A percentile compares a stretch with the other conserved stretches of the same genome.
These are phyloP conservation scores for Choreutis nemorana DNA, from an alignment of 2,888 invertebrate genomes.

Conservation along the genomic window DNA sequence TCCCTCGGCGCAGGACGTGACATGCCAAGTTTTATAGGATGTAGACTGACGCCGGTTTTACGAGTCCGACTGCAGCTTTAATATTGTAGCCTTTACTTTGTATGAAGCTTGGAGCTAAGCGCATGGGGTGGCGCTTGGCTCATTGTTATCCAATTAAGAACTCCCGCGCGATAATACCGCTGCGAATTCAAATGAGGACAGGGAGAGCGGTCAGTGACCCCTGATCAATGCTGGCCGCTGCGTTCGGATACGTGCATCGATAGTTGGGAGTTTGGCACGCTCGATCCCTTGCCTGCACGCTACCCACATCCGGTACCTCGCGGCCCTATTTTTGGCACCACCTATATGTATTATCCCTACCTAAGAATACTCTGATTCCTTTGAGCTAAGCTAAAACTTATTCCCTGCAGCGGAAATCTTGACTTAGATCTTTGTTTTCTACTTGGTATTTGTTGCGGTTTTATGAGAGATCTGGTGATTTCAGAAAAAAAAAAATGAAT, in stretches of 20 bases:
- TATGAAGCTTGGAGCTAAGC: constrained; percentile 10
- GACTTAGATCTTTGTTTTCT: no score
- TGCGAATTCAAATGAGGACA: constrained; percentile 63
- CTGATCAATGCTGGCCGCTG: constrained; percentile 58
- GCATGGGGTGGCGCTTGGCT: constrained; percentile 44
- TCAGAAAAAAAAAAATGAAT: no score
- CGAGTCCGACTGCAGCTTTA: no score
- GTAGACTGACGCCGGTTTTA: no score
- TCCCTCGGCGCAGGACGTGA: constrained; percentile 23
- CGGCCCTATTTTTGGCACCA: no score
- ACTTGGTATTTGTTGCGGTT: no score
- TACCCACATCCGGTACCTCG: constrained; percentile 2
- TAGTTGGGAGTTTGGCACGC: not conserved
- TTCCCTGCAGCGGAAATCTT: no score
- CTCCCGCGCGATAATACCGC: constrained; percentile 61
- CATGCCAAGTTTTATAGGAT: constrained; percentile 25
- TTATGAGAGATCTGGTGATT: no score
- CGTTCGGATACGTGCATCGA: constrained; percentile 20
- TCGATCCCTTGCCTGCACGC: no score
- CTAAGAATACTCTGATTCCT: constrained; percentile 1
- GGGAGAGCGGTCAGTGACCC: constrained; percentile 62
- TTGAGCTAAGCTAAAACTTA: no score
- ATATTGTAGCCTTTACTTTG: no score
- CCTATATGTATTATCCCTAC: constrained; percentile 1
- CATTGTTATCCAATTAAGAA: constrained; percentile 65